Evolutionary conservation across 2,888 invertebrate genomes (phyloP).

Genomic region (Venustoraphidia nigricollis): DNA sequence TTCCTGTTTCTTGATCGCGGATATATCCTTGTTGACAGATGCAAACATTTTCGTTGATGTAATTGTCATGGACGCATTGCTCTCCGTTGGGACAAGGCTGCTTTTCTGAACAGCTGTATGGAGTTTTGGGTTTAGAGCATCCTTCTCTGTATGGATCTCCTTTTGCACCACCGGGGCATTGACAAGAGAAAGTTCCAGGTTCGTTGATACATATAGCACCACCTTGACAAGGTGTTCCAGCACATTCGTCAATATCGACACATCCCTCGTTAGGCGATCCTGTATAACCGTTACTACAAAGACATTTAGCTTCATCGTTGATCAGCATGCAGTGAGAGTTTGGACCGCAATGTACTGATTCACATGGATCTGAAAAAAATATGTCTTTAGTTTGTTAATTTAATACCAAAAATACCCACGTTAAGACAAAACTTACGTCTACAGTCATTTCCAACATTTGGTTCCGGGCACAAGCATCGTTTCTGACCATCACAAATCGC

Average conservation of each 20-base stretch:
- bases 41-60: conserved; percentile 63
- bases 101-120: conserved; percentile 53
- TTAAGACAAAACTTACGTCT: conserved; percentile 51
- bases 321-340: conserved; percentile 81
- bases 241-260: conserved; percentile 80
- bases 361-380: conserved; percentile 66
- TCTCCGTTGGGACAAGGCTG: conserved; percentile 74
- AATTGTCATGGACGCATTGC: conserved; percentile 66
- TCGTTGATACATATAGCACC: conserved; percentile 83
- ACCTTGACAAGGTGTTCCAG: conserved; percentile 60
- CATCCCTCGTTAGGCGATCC: conserved; percentile 57
- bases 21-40: conserved; percentile 78
- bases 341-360: conserved; percentile 66
- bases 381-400: not conserved
- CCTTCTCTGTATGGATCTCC: conserved; percentile 71
- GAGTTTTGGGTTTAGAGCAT: conserved; percentile 47
- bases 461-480: conserved; percentile 77
- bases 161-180: conserved; percentile 68
- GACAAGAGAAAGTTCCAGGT: conserved; percentile 72
- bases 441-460: conserved; percentile 82
- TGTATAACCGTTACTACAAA: conserved; percentile 69
- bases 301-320: conserved; percentile 68
- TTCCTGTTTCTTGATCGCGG: conserved; percentile 54
- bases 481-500: conserved; percentile 64
- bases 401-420: not conserved